Evolutionary conservation across 2,113 vertebrate genomes (phyloP).

Genomic region (Gorsachius goisagi): DNA sequence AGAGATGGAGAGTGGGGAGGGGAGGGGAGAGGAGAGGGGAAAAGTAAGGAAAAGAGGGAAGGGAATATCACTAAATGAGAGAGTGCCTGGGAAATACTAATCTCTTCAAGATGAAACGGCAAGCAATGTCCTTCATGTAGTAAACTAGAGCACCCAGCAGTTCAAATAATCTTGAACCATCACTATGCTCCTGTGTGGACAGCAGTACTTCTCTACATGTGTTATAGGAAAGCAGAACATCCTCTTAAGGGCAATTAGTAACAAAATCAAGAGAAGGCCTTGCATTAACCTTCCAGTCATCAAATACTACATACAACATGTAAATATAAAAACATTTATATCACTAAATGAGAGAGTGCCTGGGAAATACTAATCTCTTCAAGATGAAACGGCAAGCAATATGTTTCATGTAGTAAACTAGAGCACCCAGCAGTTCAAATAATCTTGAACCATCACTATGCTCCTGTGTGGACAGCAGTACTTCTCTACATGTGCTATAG

Average conservation of each 20-base stretch:
- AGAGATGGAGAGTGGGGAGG: neutral
- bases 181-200: neutral
- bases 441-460: neutral
- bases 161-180: neutral
- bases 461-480: neutral
- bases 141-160: neutral
- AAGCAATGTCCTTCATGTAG: neutral
- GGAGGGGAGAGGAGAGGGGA: neutral
- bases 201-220: neutral
- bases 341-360: neutral
- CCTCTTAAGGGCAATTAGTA: neutral
- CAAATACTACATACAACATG: neutral
- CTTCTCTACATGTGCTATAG: accelerated
- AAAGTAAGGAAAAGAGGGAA: neutral
- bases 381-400: neutral
- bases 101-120: neutral
- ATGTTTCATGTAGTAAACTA: neutral
- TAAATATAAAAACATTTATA: neutral
- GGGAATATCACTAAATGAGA: neutral
- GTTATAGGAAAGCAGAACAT: neutral
- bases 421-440: neutral
- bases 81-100: neutral
- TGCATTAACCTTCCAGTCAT: neutral
- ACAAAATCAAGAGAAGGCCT: neutral
- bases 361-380: neutral